Conservation (phyloP, 2,888 invertebrate genomes). For the Eustalomyia histrio region DNA sequence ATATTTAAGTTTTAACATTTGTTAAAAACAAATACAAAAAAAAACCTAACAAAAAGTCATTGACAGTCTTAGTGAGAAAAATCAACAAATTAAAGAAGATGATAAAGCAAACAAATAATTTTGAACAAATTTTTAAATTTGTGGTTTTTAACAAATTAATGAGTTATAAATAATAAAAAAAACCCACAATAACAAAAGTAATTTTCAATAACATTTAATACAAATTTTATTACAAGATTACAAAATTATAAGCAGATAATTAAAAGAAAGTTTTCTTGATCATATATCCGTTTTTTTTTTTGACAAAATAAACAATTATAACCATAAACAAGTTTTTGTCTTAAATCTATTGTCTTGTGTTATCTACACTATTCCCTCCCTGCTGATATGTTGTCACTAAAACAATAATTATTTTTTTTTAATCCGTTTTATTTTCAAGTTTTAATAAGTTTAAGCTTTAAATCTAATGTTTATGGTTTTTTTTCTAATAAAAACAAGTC, state of each 20-base stretch:
- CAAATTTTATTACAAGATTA: background rate
- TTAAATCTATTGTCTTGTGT: conserved; percentile 52
- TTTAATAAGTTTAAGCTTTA: conserved; percentile 12
- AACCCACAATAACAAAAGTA: background rate
- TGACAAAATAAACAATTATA: background rate
- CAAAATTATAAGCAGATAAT: background rate
- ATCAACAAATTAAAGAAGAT: conserved; percentile 6
- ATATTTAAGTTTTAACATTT: conserved; percentile 34
- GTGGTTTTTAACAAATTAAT: background rate
- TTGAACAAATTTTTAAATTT: conserved; percentile 3
- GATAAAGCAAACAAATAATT: background rate
- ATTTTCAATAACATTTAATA: background rate
- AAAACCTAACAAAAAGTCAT: conserved; percentile 19
- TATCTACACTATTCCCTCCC: background rate
- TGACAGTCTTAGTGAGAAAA: conserved; percentile 24
- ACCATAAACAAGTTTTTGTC: conserved; percentile 36
- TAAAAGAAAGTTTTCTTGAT: background rate
- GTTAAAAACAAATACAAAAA: conserved; percentile 18
- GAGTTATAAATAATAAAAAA: conserved; percentile 1
- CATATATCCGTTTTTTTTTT: background rate
- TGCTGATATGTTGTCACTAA: conserved; percentile 37
- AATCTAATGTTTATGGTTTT: conserved; percentile 30
- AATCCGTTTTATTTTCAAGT: background rate
- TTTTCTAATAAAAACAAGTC: conserved; percentile 49
- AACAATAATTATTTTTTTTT: conserved; percentile 40